These are phyloP conservation scores for Sminthurinus aureus DNA, from an alignment of 2,888 invertebrate species.

Conservation along the genomic window DNA sequence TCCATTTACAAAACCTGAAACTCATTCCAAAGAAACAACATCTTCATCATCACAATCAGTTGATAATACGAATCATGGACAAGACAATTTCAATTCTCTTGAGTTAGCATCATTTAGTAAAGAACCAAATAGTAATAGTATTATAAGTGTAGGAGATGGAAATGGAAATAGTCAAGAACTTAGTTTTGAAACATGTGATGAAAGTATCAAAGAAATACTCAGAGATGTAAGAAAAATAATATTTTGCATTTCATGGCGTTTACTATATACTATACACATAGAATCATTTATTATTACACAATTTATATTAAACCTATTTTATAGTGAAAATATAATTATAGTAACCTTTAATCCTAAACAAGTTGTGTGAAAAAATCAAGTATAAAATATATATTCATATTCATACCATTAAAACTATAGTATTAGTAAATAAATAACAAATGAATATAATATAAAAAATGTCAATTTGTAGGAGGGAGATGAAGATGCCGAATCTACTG, in stretches of 20 bases:
- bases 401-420: too few species aligned
- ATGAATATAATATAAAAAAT: too few species aligned
- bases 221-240: slow-evolving; percentile 20
- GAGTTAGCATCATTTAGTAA: slow-evolving; percentile 41
- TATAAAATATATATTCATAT: neutral
- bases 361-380: too few species aligned
- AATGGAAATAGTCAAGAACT: slow-evolving; percentile 50
- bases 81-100: slow-evolving; percentile 41
- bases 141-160: slow-evolving; percentile 41
- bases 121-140: slow-evolving; percentile 39
- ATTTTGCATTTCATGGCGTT: neutral
- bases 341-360: too few species aligned
- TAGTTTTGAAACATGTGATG: slow-evolving; percentile 49
- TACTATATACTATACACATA: too few species aligned
- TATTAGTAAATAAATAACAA: too few species aligned
- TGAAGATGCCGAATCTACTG: slow-evolving; percentile 64
- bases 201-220: slow-evolving; percentile 46
- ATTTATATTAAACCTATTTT: neutral
- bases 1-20: slow-evolving; percentile 64
- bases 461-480: slow-evolving; percentile 73
- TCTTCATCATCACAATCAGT: slow-evolving; percentile 21
- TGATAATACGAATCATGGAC: slow-evolving; percentile 17
- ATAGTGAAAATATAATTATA: neutral
- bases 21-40: slow-evolving; percentile 55
- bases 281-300: neutral